Evolutionary conservation across 2,797 vertebrate species (phyloP), one percentile per base, ranked within the genome.

Genomic region (Smutsia gigantea): DNA sequence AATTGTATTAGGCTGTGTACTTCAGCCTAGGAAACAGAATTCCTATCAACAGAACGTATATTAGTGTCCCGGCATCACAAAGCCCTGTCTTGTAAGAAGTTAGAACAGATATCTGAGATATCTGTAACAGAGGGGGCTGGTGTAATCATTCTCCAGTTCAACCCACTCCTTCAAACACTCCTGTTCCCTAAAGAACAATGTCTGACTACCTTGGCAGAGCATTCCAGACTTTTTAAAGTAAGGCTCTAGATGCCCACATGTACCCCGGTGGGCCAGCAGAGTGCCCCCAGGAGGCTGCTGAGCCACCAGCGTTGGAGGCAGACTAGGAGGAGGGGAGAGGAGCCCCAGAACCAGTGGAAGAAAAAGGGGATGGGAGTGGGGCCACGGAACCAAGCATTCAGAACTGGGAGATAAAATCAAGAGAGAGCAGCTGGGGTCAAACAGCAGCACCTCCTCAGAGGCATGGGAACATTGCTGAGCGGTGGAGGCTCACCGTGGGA

Each of bases 1-100:
- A 81, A 82, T 2, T 66, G 29, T 68, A 92, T 46, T 49, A 69
- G 57, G 29, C 49, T 1, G 0, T 15, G 21, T 49, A 34, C 79
- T 95, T 53, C 72, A 78, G 63, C 59, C 27, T 42, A 46, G 53
- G 66, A 94, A 68, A 61, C 3, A 12, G 46, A 81, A 53, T 59
- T 68, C 82, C 64, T 90, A 46, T 46, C 46, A 46, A 46, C 10
- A 46, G 46, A 11, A 46, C 12, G 86, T 82, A 4, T 29, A 23
- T 61, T 8, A 27, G 39, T 5, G 9, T 51, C 25, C 31, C 9
- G 31, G 25, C 4, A 15, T 84, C 68, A 34, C 34, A 37, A 53
- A 69, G 74, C 34, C 95, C 74, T 17, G 34, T 15, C 72, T 74
- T 51, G 84, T 49, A 39, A 34, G 89, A 34, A 25, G 25, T 17